phyloP scores from a whole-genome alignment of 2,888 invertebrate species.

The Ectemnius cavifrons region DNA sequence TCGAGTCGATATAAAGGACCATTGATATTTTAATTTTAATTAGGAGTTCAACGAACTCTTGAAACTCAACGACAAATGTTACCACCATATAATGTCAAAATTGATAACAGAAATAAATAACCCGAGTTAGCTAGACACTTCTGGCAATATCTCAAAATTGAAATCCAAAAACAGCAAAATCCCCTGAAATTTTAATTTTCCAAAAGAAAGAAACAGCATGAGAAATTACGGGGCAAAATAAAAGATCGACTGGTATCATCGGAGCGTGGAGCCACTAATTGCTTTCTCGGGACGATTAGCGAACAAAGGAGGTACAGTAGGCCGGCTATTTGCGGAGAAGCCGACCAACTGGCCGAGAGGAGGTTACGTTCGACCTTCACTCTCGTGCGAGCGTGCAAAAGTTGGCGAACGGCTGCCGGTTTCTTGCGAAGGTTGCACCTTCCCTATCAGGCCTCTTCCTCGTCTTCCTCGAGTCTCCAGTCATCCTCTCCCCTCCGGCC shows the following conservation, averaged over 20 bases:
- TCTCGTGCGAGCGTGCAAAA: constrained; percentile 38
- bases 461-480: constrained; percentile 10
- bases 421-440: constrained; percentile 50
- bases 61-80: too few species aligned
- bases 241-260: constrained; percentile 23
- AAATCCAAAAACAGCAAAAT: too few species aligned
- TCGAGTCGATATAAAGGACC: too few species aligned
- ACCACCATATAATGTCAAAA: too few species aligned
- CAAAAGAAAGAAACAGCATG: background rate
- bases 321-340: constrained; percentile 64
- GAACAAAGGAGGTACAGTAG: constrained; percentile 64
- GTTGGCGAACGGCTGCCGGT: constrained; percentile 59
- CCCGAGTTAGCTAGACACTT: too few species aligned
- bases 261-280: constrained; percentile 51
- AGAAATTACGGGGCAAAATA: background rate
- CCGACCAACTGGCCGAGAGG: constrained; percentile 57
- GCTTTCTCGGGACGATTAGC: constrained; percentile 61
- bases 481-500: constrained; percentile 26
- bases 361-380: constrained; percentile 63
- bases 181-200: too few species aligned
- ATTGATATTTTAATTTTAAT: too few species aligned
- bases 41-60: too few species aligned
- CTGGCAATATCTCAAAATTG: too few species aligned
- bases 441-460: constrained; percentile 26
- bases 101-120: too few species aligned